phyloP scores from a whole-genome alignment of 2,888 invertebrate species.

The Trypoxylon attenuatum region DNA sequence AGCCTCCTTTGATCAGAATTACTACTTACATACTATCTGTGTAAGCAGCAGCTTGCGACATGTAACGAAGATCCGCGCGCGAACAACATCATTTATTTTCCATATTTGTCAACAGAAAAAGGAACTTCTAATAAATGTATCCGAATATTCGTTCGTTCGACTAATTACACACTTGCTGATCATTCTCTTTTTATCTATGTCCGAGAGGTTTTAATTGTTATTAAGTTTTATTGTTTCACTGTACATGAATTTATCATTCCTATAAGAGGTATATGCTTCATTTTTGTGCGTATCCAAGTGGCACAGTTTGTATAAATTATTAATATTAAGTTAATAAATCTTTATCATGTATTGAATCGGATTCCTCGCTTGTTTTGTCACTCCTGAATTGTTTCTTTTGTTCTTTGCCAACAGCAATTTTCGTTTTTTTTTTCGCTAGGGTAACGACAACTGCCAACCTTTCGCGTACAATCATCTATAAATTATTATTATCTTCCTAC shows the following conservation, averaged over 20 bases:
- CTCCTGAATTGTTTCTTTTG: no score
- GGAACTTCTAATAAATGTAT: slow-evolving; percentile 28
- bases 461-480: no score
- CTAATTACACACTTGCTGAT: slow-evolving; percentile 14
- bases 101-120: slow-evolving; percentile 21
- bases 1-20: no score
- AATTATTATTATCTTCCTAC: no score
- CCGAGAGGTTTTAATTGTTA: no score
- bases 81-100: slow-evolving; percentile 37
- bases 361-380: no score
- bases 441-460: no score
- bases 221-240: slow-evolving; percentile 46
- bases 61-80: slow-evolving; percentile 32
- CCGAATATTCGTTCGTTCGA: slow-evolving; percentile 27
- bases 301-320: slow-evolving; percentile 59
- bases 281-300: slow-evolving; percentile 52
- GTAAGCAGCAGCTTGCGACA: no score
- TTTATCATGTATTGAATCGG: slow-evolving; percentile 56
- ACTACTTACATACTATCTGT: no score
- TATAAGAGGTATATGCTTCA: slow-evolving; percentile 45
- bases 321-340: slow-evolving; percentile 59
- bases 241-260: slow-evolving; percentile 45
- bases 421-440: no score
- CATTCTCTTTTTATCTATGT: no score
- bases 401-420: no score